Evolutionary conservation across 2,888 invertebrate genomes (phyloP), one percentile per base, ranked within the genome.

Genomic region (Labia minor): DNA sequence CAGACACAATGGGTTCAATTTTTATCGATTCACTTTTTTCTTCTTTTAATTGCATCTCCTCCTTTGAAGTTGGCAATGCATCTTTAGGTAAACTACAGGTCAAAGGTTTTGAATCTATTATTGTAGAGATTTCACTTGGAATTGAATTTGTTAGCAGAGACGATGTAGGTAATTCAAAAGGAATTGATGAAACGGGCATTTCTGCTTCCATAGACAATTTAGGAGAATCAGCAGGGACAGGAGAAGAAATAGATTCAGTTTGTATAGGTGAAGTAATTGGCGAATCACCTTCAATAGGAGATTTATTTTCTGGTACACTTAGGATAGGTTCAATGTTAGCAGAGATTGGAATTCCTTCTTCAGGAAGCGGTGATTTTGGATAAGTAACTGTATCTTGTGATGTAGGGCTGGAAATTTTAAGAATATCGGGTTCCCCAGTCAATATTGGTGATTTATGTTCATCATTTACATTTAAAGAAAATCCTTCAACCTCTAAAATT

Each of bases 1-100:
- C 68, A 14, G 71, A 67, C n/a, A 70, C 64, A 63, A 70, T 69
- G 21, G 71, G 67, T 20, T 67, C 62, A 10, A 70, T 66, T 19
- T 67, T 69, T 10, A 68, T 72, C 66, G 70, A 8, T 49, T 49
- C 16, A 49, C 49, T 49, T 14, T 49, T 49, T 3, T 8, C 16
- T 49, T n/a, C 49, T 49, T 16, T 16, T 14, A 49, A 26, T 6
- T 26, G 26, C 26, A 26, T 26, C 26, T n/a, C n/a, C n/a, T n/a
- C 21, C n/a, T 16, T 3, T 26, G 20, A 11, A 21, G 21, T 19
- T 11, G 63, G 26, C 1, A 20, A 1, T 8, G 21, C 21, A 16
- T 21, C 21, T 19, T 63, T 16, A n/a, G 21, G 21, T 14, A 63
- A 21, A 63, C 4, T n/a, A 2, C 49, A 49, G 49, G 49, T 49